These are phyloP conservation scores for Propithecus deckenii DNA, from an alignment of 2,797 vertebrate species.

Conservation along the genomic window DNA sequence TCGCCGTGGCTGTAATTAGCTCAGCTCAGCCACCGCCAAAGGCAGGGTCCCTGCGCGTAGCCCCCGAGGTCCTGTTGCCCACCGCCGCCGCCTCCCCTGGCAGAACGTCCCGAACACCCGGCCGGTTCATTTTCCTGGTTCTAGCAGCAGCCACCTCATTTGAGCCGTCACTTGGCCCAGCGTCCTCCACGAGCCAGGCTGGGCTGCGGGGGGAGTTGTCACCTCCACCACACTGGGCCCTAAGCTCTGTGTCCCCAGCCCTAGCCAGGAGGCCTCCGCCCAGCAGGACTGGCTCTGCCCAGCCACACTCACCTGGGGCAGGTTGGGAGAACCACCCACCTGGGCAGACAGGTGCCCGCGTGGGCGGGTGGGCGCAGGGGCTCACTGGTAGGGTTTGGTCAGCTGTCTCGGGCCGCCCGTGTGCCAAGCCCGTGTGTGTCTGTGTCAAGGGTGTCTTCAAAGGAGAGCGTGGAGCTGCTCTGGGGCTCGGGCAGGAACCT, in stretches of 20 bases:
- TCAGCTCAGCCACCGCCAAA: constrained; percentile 69
- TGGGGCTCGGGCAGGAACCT: not conserved
- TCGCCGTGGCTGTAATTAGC: constrained; percentile 82
- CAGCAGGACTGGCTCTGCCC: accelerated
- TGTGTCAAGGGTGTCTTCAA: accelerated
- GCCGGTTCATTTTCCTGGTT: not conserved
- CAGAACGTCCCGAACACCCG: too few species aligned
- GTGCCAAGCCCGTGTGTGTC: not conserved
- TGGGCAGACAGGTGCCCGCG: not conserved
- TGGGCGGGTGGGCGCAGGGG: too few species aligned
- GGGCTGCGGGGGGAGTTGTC: not conserved
- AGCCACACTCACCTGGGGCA: too few species aligned
- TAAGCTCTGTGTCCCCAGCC: not conserved
- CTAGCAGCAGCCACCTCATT: not conserved
- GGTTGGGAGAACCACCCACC: not conserved
- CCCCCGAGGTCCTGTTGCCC: too few species aligned
- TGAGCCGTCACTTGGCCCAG: accelerated
- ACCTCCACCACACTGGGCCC: not conserved
- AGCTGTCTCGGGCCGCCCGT: accelerated
- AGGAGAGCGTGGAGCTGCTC: not conserved
- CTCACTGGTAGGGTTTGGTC: too few species aligned
- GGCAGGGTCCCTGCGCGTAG: constrained; percentile 65
- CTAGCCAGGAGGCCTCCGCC: not conserved
- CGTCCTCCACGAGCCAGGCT: not conserved
- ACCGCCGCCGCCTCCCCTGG: too few species aligned